Conservation (phyloP, 2,113 vertebrate species). For the Procavia capensis region DNA sequence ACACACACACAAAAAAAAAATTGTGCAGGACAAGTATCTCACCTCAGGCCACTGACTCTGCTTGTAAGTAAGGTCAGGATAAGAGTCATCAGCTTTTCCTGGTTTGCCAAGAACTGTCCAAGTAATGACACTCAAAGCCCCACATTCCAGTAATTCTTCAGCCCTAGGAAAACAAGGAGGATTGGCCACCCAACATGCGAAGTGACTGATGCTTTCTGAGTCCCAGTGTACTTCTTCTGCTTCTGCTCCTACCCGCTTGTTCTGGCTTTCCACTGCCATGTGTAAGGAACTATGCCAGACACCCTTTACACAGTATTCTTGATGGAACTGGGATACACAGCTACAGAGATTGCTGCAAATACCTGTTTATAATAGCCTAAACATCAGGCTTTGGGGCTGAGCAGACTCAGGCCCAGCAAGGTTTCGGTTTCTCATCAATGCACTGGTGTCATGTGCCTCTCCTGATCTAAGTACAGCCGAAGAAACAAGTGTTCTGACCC, state of each 20-base stretch:
- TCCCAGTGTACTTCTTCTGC: background rate
- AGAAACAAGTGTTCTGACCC: background rate
- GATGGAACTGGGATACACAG: background rate
- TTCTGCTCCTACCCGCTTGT: background rate
- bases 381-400: background rate
- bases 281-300: background rate
- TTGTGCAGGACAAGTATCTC: background rate
- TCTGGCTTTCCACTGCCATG: fast-evolving
- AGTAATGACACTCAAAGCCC: background rate
- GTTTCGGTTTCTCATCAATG: background rate
- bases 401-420: background rate
- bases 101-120: background rate
- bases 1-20: background rate
- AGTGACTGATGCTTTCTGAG: background rate
- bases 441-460: too few relatives aligned
- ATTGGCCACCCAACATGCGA: background rate
- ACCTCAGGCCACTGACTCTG: background rate
- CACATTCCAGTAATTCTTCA: background rate
- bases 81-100: background rate
- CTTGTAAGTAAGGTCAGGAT: background rate
- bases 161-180: background rate
- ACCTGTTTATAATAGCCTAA: background rate
- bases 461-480: background rate
- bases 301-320: too few relatives aligned
- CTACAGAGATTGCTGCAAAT: background rate